These are phyloP conservation scores for Helogale parvula DNA, from an alignment of 2,113 vertebrate genomes.

Conservation along the genomic window DNA sequence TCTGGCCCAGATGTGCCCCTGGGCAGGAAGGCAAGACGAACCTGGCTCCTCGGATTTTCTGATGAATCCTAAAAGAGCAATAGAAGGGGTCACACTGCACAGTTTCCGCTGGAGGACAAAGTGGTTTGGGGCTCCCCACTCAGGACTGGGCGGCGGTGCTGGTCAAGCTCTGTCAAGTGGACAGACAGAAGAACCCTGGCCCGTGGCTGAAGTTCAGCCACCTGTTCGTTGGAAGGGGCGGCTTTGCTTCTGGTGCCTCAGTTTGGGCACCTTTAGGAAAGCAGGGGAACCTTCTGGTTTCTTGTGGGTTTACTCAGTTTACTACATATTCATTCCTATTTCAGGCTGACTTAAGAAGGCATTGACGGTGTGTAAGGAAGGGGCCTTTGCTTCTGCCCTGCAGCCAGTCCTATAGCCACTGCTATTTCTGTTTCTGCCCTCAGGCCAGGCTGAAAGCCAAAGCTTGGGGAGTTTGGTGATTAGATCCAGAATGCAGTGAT, in stretches of 20 bases:
- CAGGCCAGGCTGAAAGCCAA: background rate
- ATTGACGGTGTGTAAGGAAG: background rate
- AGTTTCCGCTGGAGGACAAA: background rate
- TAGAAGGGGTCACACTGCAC: rapidly evolving
- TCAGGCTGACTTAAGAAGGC: background rate
- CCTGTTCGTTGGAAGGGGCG: rapidly evolving
- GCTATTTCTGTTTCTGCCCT: constrained; percentile 6
- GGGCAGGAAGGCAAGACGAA: background rate
- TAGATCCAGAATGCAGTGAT: background rate
- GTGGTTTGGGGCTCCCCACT: background rate
- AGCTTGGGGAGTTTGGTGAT: background rate
- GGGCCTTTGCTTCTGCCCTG: background rate
- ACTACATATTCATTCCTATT: background rate
- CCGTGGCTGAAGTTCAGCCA: rapidly evolving
- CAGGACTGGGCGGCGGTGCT: background rate
- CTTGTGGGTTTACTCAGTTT: background rate
- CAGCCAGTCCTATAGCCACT: background rate
- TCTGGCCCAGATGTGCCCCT: background rate
- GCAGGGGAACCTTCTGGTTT: background rate
- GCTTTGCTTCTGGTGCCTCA: background rate
- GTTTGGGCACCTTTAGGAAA: background rate
- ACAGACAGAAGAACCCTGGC: background rate
- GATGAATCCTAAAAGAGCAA: background rate
- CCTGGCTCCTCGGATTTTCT: background rate
- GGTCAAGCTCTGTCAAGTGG: rapidly evolving